phyloP scores from a whole-genome alignment of 2,888 invertebrate genomes.

The Lepidocyrtoides sp. region DNA sequence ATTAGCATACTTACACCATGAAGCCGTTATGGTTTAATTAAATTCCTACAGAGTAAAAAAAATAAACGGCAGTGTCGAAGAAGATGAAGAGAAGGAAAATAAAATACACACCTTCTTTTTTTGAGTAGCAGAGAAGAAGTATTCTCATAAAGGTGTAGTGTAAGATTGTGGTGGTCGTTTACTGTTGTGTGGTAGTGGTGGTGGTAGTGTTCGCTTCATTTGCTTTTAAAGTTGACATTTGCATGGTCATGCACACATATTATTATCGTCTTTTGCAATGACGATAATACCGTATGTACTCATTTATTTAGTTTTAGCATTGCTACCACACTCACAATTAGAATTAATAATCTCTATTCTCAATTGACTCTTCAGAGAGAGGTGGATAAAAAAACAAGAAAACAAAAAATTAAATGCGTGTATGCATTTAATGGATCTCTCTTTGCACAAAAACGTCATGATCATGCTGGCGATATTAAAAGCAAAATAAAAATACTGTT shows the following conservation, averaged over 20 bases:
- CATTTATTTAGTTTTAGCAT: background rate
- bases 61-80: background rate
- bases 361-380: background rate
- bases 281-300: background rate
- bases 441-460: background rate
- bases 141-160: background rate
- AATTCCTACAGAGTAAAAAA: slow-evolving; percentile 7
- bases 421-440: slow-evolving; percentile 19
- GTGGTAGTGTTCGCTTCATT: background rate
- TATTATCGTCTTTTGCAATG: slow-evolving; percentile 12
- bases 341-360: slow-evolving; percentile 21
- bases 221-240: slow-evolving; percentile 62
- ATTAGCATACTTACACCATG: slow-evolving; percentile 63
- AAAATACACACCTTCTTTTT: slow-evolving; percentile 32
- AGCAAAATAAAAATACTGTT: background rate
- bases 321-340: slow-evolving; percentile 7
- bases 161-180: background rate
- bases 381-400: slow-evolving; percentile 8
- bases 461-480: background rate
- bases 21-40: slow-evolving; percentile 66
- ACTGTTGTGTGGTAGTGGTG: background rate
- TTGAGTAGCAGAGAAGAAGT: too few relatives aligned
- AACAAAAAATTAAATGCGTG: slow-evolving; percentile 17
- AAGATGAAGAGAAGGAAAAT: background rate
- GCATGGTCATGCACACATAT: slow-evolving; percentile 64